These are phyloP conservation scores for Lepus townsendii DNA, from an alignment of 2,797 vertebrate species.

Conservation along the genomic window DNA sequence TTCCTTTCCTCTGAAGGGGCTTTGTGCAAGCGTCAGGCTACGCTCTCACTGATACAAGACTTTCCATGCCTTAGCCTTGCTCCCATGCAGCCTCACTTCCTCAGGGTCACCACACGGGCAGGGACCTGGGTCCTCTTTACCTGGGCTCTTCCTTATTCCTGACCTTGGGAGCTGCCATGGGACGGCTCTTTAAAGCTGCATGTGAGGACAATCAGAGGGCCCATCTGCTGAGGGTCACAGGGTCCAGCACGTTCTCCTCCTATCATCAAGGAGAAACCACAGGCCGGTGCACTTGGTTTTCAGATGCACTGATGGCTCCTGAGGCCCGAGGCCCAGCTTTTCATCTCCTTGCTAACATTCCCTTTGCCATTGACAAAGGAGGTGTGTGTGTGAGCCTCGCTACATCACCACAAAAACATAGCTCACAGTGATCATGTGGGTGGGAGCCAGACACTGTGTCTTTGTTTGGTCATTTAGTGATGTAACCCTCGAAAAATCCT, in stretches of 20 bases:
- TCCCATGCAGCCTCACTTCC: not conserved
- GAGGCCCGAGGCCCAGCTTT: not conserved
- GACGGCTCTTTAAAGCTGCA: too few species aligned
- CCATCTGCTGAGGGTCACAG: not conserved
- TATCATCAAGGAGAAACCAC: not conserved
- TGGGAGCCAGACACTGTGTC: conserved; percentile 72
- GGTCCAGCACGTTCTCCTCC: not conserved
- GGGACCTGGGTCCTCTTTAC: not conserved
- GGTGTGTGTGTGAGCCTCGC: conserved; percentile 32
- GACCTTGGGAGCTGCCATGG: not conserved
- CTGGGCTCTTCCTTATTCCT: not conserved
- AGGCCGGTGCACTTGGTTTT: not conserved
- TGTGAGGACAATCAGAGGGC: not conserved
- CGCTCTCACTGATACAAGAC: not conserved
- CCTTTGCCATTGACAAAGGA: conserved; percentile 40
- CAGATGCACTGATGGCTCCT: not conserved
- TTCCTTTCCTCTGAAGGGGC: not conserved
- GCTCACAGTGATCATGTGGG: conserved; percentile 59
- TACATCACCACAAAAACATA: conserved; percentile 64
- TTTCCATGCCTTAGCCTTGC: not conserved
- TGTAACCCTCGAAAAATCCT: conserved; percentile 75
- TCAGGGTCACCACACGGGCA: not conserved
- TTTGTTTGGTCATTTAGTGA: conserved; percentile 78
- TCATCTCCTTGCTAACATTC: not conserved
- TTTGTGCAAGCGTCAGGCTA: not conserved